These are phyloP conservation scores for Pocillopora meandrina DNA, from an alignment of 92 coral and sea anemone species.

Conservation along the genomic window DNA sequence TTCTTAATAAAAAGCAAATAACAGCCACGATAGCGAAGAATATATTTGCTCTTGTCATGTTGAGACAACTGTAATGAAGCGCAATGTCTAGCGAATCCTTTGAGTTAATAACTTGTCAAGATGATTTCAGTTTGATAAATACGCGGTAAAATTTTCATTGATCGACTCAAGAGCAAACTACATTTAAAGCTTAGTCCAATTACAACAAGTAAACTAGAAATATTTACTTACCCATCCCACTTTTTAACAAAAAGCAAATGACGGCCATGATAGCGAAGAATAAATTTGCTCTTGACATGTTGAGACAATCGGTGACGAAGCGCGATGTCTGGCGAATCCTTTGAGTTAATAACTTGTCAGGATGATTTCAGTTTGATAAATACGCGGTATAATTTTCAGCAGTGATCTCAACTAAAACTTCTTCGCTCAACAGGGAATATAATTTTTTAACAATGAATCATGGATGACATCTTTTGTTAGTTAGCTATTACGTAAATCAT, in stretches of 20 bases:
- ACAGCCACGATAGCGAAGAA: not conserved
- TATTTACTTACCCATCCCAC: slow-evolving; percentile 21
- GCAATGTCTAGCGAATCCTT: not conserved
- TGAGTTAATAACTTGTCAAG: not conserved
- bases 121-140: not conserved
- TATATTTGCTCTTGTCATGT: not conserved
- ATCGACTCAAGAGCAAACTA: not conserved
- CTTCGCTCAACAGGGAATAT: not conserved
- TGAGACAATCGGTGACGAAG: not conserved
- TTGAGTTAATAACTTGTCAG: not conserved
- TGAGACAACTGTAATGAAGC: not conserved
- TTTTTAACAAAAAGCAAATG: slow-evolving; percentile 17
- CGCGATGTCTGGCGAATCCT: not conserved
- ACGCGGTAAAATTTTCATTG: not conserved
- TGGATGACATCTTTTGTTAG: not conserved
- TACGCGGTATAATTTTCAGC: too few species aligned
- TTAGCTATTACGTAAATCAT: not conserved
- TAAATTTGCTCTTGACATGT: not conserved
- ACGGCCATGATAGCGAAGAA: not conserved
- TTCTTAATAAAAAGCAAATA: slow-evolving; percentile 15
- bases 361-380: not conserved
- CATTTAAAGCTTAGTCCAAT: not conserved
- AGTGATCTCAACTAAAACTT: too few species aligned
- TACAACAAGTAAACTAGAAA: not conserved
- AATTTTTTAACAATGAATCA: not conserved